Conservation (phyloP, 2,113 vertebrate species). For the Paradoxurus hermaphroditus region DNA sequence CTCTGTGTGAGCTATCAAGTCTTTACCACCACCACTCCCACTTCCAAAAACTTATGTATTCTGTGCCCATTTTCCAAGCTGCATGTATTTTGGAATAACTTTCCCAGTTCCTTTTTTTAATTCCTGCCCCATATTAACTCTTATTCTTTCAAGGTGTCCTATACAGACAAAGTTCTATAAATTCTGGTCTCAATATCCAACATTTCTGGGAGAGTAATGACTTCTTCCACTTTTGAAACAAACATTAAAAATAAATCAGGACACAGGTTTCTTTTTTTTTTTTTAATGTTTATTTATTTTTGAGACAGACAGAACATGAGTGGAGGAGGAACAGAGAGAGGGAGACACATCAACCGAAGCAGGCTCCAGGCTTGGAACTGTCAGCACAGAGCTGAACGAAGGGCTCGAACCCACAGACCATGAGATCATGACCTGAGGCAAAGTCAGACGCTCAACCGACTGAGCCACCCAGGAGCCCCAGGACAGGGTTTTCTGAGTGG, state of each 20-base stretch:
- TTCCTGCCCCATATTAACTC: background rate
- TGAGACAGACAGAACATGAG: too few relatives aligned
- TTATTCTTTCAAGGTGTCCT: background rate
- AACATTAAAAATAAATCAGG: background rate
- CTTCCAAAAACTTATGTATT: background rate
- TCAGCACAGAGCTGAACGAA: too few relatives aligned
- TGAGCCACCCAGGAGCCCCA: too few relatives aligned
- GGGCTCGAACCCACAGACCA: too few relatives aligned
- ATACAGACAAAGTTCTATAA: background rate
- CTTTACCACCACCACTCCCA: background rate
- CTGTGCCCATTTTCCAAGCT: background rate
- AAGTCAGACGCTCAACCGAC: too few relatives aligned
- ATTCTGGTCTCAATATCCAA: background rate
- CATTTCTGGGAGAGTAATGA: background rate
- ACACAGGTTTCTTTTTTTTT: too few relatives aligned
- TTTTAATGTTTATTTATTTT: too few relatives aligned
- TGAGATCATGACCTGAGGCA: too few relatives aligned
- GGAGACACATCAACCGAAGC: too few relatives aligned
- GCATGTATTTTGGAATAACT: background rate
- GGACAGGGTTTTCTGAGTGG: background rate
- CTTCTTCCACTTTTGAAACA: background rate
- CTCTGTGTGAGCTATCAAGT: background rate
- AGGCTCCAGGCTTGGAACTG: too few relatives aligned
- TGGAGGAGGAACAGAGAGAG: too few relatives aligned
- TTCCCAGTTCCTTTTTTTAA: background rate